A percentile compares a stretch with the other conserved stretches of the same genome.
Evolutionary conservation across 2,888 invertebrate species (phyloP).

Genomic region (Incurvaria masculella): DNA sequence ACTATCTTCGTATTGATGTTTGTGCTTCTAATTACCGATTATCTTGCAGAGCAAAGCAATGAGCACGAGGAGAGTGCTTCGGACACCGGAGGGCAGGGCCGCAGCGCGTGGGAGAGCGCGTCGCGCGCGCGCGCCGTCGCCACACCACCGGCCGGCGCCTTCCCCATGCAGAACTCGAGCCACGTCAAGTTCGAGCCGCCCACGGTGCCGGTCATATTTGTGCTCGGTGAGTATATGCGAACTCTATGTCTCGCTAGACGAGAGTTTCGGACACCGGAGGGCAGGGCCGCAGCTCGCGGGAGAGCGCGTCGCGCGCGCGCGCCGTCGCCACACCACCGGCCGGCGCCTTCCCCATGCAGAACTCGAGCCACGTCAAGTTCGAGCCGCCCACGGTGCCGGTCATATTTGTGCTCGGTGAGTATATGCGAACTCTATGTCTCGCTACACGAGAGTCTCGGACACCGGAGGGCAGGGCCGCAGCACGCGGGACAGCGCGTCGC

Average conservation of each 20-base stretch:
- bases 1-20: too few species aligned
- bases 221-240: constrained; percentile 77
- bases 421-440: too few species aligned
- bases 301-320: constrained; percentile 44
- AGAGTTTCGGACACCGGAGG: constrained; percentile 29
- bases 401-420: constrained; percentile 80
- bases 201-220: constrained; percentile 84
- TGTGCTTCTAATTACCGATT: too few species aligned
- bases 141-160: constrained; percentile 67
- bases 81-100: constrained; percentile 32
- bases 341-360: constrained; percentile 74
- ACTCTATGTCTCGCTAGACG: too few species aligned
- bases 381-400: constrained; percentile 85
- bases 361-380: constrained; percentile 77
- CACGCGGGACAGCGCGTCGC: constrained; percentile 51
- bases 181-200: constrained; percentile 83
- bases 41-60: constrained; percentile 68
- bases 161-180: constrained; percentile 76
- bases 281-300: constrained; percentile 50
- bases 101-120: constrained; percentile 51
- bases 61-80: constrained; percentile 49
- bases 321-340: constrained; percentile 62
- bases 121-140: constrained; percentile 44
- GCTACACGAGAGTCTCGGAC: too few species aligned
- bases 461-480: constrained; percentile 37